phyloP scores from a whole-genome alignment of 2,888 invertebrate genomes.

The Koerneria pararmatus region DNA sequence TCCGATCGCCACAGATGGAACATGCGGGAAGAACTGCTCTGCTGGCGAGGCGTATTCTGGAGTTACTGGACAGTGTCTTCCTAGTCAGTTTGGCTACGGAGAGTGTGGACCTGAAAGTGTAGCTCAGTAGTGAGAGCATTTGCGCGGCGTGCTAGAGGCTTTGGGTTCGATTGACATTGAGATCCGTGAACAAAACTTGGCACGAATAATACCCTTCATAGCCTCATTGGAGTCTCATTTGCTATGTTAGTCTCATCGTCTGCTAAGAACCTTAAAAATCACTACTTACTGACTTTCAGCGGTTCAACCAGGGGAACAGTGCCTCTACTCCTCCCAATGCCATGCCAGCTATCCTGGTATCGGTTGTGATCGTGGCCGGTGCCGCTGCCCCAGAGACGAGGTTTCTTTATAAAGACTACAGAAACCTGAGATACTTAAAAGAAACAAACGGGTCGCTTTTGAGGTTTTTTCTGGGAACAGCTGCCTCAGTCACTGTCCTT shows the following conservation, averaged over 20 bases:
- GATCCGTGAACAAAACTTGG: too few relatives aligned
- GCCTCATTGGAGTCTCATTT: not conserved
- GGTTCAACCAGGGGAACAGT: conserved; percentile 55
- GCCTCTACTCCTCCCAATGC: conserved; percentile 58
- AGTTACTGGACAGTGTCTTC: conserved; percentile 57
- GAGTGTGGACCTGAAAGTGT: too few relatives aligned
- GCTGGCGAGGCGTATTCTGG: conserved; percentile 53
- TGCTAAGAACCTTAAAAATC: not conserved
- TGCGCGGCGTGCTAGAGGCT: too few relatives aligned
- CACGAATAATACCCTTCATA: too few relatives aligned
- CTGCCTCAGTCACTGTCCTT: conserved; percentile 41
- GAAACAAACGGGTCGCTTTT: conserved; percentile 1
- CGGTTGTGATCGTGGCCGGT: conserved; percentile 48
- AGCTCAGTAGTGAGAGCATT: too few relatives aligned
- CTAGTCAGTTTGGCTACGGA: conserved; percentile 47
- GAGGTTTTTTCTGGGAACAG: conserved; percentile 41
- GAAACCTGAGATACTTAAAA: not conserved
- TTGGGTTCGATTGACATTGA: too few relatives aligned
- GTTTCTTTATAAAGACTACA: too few relatives aligned
- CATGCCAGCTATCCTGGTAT: conserved; percentile 55
- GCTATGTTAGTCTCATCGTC: not conserved
- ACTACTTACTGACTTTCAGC: conserved; percentile 37
- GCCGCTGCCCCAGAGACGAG: conserved; percentile 45
- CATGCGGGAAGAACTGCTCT: conserved; percentile 54
- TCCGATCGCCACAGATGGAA: conserved; percentile 58